Evolutionary conservation across 2,888 invertebrate species (phyloP).

Genomic region (Agrilus mali): DNA sequence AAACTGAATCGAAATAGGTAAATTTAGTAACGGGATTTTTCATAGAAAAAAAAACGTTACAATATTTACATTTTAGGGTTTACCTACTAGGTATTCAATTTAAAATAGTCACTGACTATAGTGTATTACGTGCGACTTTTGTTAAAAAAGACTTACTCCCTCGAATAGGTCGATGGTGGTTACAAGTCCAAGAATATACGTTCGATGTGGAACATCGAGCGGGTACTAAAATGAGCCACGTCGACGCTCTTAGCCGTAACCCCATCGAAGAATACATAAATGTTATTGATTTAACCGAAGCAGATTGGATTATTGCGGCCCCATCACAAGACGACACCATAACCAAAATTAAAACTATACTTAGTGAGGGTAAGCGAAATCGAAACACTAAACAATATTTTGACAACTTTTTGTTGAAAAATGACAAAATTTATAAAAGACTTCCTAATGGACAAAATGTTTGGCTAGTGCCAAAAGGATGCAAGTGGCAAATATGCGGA

Average conservation of each 20-base stretch:
- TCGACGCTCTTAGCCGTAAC: slow-evolving; percentile 7
- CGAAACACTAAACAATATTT: neutral
- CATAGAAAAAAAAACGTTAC: too few species aligned
- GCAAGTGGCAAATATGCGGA: too few species aligned
- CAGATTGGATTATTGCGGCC: slow-evolving; percentile 6
- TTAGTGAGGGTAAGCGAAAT: too few species aligned
- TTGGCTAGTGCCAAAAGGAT: neutral
- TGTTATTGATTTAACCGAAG: slow-evolving; percentile 4
- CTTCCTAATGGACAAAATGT: neutral
- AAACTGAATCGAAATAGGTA: too few species aligned
- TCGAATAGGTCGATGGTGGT: slow-evolving; percentile 8
- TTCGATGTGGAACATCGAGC: slow-evolving; percentile 6
- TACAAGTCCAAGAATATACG: slow-evolving; percentile 6
- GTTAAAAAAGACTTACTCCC: slow-evolving; percentile 6
- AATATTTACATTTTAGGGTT: slow-evolving; percentile 5
- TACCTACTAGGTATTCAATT: slow-evolving; percentile 9
- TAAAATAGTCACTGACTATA: too few species aligned
- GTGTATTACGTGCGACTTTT: slow-evolving; percentile 3
- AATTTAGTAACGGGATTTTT: too few species aligned
- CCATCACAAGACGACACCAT: slow-evolving; percentile 5
- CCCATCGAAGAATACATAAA: slow-evolving; percentile 1
- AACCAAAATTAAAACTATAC: too few species aligned
- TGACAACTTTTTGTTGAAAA: neutral
- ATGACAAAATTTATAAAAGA: neutral
- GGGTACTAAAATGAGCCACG: slow-evolving; percentile 5